Percentiles rank a stretch among this genome's conserved stretches.
Evolutionary conservation across 2,113 vertebrate genomes (phyloP).

Genomic region (Arenaria interpres): DNA sequence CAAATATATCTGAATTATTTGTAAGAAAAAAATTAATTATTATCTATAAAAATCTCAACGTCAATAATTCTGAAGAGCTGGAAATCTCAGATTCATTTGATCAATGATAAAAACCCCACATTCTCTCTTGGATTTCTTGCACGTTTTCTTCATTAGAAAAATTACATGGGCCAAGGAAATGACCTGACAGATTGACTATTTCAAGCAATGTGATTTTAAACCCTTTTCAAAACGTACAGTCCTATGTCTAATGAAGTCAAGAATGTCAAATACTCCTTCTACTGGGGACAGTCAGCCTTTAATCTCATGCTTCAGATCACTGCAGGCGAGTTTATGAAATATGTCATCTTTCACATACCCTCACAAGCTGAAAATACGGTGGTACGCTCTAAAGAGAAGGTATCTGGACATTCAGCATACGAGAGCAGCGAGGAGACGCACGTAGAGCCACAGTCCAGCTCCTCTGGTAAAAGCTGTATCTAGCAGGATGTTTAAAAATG

Average conservation of each 20-base stretch:
- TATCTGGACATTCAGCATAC: not conserved
- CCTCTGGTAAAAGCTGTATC: not conserved
- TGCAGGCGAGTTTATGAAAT: not conserved
- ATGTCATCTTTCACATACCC: not conserved
- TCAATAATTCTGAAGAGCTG: not conserved
- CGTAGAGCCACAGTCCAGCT: not conserved
- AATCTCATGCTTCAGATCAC: not conserved
- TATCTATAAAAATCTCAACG: not conserved
- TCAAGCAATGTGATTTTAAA: not conserved
- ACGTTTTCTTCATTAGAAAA: not conserved
- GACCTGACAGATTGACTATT: not conserved
- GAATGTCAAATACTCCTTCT: not conserved
- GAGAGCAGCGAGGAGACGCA: not conserved
- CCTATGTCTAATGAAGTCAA: not conserved
- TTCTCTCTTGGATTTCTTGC: not conserved
- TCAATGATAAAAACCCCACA: not conserved
- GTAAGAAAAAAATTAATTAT: not conserved
- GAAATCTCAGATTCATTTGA: not conserved
- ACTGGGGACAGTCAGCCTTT: not conserved
- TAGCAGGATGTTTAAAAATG: constrained; percentile 54
- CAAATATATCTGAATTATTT: not conserved
- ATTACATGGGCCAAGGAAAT: not conserved
- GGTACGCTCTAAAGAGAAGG: not conserved
- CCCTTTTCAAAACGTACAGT: not conserved
- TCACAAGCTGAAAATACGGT: not conserved